Conservation (phyloP, 1,140 invertebrate species). For the Zaprionus capensis region DNA sequence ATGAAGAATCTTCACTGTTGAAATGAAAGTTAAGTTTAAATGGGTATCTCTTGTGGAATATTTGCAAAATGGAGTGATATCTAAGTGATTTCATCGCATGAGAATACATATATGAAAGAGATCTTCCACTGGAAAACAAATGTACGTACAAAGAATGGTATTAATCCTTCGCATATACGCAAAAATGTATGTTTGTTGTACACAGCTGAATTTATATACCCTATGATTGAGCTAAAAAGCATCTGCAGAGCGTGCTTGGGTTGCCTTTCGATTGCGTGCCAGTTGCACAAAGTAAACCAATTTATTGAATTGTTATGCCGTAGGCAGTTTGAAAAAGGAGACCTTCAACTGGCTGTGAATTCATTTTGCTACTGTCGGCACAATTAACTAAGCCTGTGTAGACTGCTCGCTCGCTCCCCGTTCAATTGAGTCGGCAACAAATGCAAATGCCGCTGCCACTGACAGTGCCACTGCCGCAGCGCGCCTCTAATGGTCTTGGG, state of each 20-base stretch:
- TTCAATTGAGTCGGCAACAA: slow-evolving; percentile 64
- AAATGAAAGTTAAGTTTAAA: too few relatives aligned
- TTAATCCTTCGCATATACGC: too few relatives aligned
- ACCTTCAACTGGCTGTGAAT: slow-evolving; percentile 36
- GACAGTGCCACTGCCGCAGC: background rate
- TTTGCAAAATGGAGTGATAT: too few relatives aligned
- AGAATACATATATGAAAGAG: too few relatives aligned
- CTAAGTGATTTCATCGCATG: too few relatives aligned
- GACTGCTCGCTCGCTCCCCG: slow-evolving; percentile 18
- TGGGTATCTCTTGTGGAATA: too few relatives aligned
- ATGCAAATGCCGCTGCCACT: slow-evolving; percentile 68
- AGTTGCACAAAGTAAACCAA: slow-evolving; percentile 17
- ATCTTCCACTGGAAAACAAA: too few relatives aligned
- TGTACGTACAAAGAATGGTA: too few relatives aligned
- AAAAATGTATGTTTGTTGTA: too few relatives aligned
- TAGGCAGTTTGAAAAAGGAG: background rate
- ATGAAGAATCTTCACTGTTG: too few relatives aligned
- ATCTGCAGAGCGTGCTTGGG: background rate
- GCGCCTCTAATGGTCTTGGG: slow-evolving; percentile 67
- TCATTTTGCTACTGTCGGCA: slow-evolving; percentile 62
- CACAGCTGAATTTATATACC: background rate
- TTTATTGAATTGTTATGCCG: slow-evolving; percentile 71
- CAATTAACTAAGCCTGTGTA: slow-evolving; percentile 49
- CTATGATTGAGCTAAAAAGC: background rate
- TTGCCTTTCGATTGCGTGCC: background rate